Conservation (phyloP, 2,888 invertebrate species). For the Himalopsyche kuldschensis region DNA sequence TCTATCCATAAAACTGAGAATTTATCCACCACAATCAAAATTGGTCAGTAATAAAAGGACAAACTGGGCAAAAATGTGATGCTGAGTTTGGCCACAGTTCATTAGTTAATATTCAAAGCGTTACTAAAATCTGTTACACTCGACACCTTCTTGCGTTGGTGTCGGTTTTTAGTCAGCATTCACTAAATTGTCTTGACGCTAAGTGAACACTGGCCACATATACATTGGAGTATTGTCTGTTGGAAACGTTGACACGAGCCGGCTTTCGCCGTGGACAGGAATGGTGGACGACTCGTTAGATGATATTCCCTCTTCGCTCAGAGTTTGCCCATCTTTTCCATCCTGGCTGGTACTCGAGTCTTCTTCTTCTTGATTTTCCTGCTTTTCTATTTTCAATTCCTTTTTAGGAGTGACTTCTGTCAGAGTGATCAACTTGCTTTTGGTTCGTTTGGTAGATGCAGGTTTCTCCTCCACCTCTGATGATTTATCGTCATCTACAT, state of each 20-base stretch:
- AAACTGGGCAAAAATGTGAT: not conserved
- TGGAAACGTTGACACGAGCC: conserved; percentile 25
- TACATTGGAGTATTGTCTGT: conserved; percentile 30
- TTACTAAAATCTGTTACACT: not conserved
- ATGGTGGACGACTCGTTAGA: not conserved
- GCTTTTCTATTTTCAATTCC: conserved; percentile 34
- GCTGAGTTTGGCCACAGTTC: not conserved
- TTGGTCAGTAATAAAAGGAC: not conserved
- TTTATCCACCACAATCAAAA: not conserved
- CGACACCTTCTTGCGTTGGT: not conserved
- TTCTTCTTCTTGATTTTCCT: conserved; percentile 20
- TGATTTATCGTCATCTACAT: conserved; percentile 13
- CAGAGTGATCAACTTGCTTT: not conserved
- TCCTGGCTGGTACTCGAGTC: conserved; percentile 15
- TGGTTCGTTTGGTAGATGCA: conserved; percentile 4
- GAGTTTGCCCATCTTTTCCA: conserved; percentile 9
- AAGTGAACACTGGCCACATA: conserved; percentile 29
- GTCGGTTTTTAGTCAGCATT: not conserved
- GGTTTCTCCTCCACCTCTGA: conserved; percentile 3
- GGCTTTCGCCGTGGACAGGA: conserved; percentile 11
- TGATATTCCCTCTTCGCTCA: conserved; percentile 22
- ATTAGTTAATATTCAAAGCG: not conserved
- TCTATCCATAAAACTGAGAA: not conserved
- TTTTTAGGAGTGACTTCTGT: conserved; percentile 13
- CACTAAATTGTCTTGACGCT: not conserved